Conservation (phyloP, 2,797 vertebrate species). For the Siniperca undulata region DNA sequence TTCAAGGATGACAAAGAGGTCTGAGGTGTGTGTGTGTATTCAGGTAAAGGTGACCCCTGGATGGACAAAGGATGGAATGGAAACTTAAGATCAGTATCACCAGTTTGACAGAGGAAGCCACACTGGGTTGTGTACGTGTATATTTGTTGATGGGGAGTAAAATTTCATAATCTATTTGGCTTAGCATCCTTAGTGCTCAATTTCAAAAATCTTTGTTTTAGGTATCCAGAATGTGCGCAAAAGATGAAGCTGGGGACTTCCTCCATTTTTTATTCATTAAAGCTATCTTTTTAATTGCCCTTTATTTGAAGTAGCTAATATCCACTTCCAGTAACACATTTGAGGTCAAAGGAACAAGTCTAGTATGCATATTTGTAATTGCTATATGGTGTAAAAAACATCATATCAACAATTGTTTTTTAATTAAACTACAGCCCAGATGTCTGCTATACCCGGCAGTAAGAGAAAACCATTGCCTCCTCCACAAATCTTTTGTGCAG, state of each 20-base stretch:
- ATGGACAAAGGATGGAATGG: constrained; percentile 44
- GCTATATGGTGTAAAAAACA: constrained; percentile 2
- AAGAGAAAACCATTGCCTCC: constrained; percentile 26
- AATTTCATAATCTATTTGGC: not conserved
- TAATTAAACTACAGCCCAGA: constrained; percentile 31
- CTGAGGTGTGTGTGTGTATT: constrained; percentile 15
- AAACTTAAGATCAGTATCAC: constrained; percentile 55
- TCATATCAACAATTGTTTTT: constrained; percentile 14
- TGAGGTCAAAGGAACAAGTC: not conserved
- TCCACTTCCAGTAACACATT: not conserved
- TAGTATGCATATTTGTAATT: constrained; percentile 15
- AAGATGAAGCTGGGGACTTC: not conserved
- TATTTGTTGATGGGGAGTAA: constrained; percentile 2
- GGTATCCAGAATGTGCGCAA: not conserved
- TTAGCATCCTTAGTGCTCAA: not conserved
- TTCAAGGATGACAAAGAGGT: constrained; percentile 3
- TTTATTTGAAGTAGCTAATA: constrained; percentile 18
- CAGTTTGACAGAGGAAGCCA: constrained; percentile 55
- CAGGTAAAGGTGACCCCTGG: constrained; percentile 52
- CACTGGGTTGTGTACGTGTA: not conserved
- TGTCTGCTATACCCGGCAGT: constrained; percentile 23
- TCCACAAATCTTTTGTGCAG: constrained; percentile 59
- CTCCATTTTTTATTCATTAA: not conserved
- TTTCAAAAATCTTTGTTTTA: not conserved
- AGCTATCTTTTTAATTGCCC: not conserved